phyloP scores from a whole-genome alignment of 2,888 invertebrate genomes.

The Barypeithes pellucidus region DNA sequence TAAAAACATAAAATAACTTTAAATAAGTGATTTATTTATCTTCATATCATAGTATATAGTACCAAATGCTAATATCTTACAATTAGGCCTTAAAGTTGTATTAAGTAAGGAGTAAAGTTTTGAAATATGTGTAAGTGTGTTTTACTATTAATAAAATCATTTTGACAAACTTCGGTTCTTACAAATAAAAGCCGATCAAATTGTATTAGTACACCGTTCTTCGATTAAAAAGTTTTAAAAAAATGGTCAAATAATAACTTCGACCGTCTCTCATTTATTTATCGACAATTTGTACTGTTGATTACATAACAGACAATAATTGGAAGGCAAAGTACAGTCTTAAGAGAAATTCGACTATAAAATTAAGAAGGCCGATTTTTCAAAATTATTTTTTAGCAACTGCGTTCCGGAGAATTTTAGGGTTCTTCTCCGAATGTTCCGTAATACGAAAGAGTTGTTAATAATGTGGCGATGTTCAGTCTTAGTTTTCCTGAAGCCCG shows the following conservation, averaged over 20 bases:
- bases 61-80: conserved; percentile 34
- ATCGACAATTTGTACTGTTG: too few species aligned
- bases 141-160: not conserved
- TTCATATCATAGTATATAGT: conserved; percentile 20
- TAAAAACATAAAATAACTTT: conserved; percentile 14
- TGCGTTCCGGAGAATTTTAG: too few species aligned
- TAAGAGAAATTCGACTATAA: conserved; percentile 51
- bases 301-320: conserved; percentile 49
- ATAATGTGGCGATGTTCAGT: too few species aligned
- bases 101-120: conserved; percentile 3
- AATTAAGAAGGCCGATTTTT: conserved; percentile 3
- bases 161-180: too few species aligned
- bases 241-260: too few species aligned
- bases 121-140: not conserved
- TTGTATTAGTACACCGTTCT: not conserved
- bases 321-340: conserved; percentile 69
- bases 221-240: not conserved
- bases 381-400: too few species aligned
- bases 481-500: too few species aligned
- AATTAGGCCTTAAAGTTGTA: conserved; percentile 35
- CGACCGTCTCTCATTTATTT: too few species aligned
- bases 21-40: conserved; percentile 38
- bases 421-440: too few species aligned
- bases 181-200: not conserved
- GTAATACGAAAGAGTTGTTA: too few species aligned